Conservation (phyloP, 2,113 vertebrate genomes). For the Leucoraja erinaceus region DNA sequence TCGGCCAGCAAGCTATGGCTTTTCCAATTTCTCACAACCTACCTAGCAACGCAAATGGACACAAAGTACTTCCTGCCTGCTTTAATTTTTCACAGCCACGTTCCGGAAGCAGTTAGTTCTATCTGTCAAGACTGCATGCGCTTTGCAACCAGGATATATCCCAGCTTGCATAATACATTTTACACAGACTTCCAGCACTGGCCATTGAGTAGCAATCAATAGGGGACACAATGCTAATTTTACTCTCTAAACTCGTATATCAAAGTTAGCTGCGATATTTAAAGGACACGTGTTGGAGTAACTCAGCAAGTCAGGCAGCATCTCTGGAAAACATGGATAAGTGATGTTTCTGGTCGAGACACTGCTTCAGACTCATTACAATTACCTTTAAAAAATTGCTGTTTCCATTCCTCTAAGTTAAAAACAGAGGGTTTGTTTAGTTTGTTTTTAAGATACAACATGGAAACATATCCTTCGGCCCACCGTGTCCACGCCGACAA, state of each 20-base stretch:
- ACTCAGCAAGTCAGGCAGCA: background rate
- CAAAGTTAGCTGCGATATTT: background rate
- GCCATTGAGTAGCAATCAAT: background rate
- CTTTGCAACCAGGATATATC: background rate
- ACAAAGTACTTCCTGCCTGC: slow-evolving; percentile 8
- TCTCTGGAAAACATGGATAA: too few relatives aligned
- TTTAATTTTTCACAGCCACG: background rate
- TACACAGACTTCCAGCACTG: background rate
- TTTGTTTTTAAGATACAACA: too few relatives aligned
- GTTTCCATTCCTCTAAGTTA: background rate
- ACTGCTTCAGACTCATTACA: background rate
- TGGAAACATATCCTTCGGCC: too few relatives aligned
- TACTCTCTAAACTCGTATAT: background rate
- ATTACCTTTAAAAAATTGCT: background rate
- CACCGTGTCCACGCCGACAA: too few relatives aligned
- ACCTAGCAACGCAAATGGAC: background rate
- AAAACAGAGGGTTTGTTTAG: background rate
- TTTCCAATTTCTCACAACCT: background rate
- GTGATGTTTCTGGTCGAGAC: too few relatives aligned
- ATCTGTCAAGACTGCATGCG: background rate
- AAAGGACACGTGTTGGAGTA: too few relatives aligned
- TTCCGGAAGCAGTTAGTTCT: background rate
- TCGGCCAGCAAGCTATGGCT: background rate
- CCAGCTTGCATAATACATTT: too few relatives aligned
- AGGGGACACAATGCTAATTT: background rate